phyloP scores from a whole-genome alignment of 2,888 invertebrate species.

The Antitype chi region DNA sequence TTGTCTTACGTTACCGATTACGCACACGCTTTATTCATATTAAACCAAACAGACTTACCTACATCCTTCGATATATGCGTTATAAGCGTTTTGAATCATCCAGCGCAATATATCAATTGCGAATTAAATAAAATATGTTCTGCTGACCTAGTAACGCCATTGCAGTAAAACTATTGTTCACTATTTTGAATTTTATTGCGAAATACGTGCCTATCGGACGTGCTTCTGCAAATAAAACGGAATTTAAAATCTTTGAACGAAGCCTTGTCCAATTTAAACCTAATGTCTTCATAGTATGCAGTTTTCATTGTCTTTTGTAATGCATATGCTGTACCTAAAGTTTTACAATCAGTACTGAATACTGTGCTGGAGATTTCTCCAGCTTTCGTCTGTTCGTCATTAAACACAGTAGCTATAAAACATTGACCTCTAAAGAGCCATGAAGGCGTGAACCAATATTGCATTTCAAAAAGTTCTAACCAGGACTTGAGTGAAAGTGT shows the following conservation, averaged over 20 bases:
- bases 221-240: conserved; percentile 28
- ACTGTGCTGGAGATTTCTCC: conserved; percentile 19
- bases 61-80: conserved; percentile 2
- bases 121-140: conserved; percentile 23
- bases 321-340: conserved; percentile 8
- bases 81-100: conserved; percentile 19
- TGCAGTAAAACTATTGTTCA: conserved; percentile 8
- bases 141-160: conserved; percentile 22
- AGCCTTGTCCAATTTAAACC: conserved; percentile 7
- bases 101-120: conserved; percentile 6
- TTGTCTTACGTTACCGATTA: conserved; percentile 35
- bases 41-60: not conserved
- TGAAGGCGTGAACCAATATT: conserved; percentile 39
- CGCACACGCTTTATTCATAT: conserved; percentile 17
- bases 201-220: not conserved
- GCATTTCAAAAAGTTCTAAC: conserved; percentile 54
- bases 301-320: conserved; percentile 8
- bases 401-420: conserved; percentile 38
- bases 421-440: conserved; percentile 31
- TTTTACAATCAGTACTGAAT: too few species aligned
- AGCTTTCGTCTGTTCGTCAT: conserved; percentile 18
- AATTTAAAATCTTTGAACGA: conserved; percentile 13
- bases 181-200: conserved; percentile 23
- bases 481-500: conserved; percentile 57
- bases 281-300: not conserved